Conservation (phyloP, 2,888 invertebrate genomes). For the Cantharis nigra region DNA sequence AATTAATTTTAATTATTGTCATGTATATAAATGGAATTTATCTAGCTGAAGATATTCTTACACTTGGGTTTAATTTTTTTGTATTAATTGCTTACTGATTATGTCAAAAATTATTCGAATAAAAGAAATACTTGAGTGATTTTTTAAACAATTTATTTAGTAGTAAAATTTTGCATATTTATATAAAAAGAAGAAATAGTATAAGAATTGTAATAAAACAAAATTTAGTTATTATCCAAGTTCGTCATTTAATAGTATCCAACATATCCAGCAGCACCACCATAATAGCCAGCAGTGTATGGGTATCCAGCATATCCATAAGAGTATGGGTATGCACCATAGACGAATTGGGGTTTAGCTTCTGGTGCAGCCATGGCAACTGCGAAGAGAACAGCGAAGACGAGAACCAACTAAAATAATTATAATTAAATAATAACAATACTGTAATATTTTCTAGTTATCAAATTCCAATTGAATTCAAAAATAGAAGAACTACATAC, state of each 20-base stretch:
- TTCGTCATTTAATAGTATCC: not conserved
- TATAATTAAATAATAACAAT: not conserved
- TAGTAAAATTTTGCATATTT: not conserved
- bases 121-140: not conserved
- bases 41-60: too few species aligned
- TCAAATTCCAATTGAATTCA: not conserved
- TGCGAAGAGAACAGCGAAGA: constrained; percentile 26
- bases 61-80: too few species aligned
- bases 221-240: not conserved
- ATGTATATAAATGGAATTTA: too few species aligned
- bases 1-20: too few species aligned
- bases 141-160: not conserved
- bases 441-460: not conserved
- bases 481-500: constrained; percentile 2
- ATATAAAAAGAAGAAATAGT: not conserved
- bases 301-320: constrained; percentile 9
- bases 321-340: not conserved
- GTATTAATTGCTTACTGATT: too few species aligned
- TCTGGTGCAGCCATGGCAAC: constrained; percentile 27
- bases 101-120: too few species aligned
- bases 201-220: not conserved
- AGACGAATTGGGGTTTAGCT: constrained; percentile 13
- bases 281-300: constrained; percentile 3
- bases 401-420: constrained; percentile 21
- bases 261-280: constrained; percentile 1